A percentile compares a stretch with the other conserved stretches of the same genome.
These are phyloP conservation scores for Heliconius charithonia DNA, from an alignment of 2,888 invertebrate species.

Conservation along the genomic window DNA sequence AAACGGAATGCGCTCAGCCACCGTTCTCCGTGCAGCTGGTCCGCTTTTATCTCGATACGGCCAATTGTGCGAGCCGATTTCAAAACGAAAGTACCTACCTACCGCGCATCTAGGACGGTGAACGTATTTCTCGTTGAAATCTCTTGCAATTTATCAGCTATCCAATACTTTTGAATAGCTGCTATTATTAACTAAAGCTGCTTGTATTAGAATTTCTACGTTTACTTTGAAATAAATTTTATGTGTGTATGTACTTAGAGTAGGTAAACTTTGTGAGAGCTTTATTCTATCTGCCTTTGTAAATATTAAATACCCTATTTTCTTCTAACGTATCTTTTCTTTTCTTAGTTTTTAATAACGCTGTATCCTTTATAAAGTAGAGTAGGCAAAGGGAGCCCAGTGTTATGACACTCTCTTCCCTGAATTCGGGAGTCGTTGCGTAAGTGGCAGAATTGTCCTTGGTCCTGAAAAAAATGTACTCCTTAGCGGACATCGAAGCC, in stretches of 20 bases:
- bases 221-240: neutral
- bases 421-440: neutral
- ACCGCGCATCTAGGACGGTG: slow-evolving; percentile 83
- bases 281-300: neutral
- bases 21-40: slow-evolving; percentile 64
- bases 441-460: no score
- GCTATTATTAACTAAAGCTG: slow-evolving; percentile 46
- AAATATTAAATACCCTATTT: neutral
- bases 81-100: slow-evolving; percentile 84
- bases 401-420: no score
- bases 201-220: slow-evolving; percentile 18
- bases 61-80: slow-evolving; percentile 83
- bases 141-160: slow-evolving; percentile 79
- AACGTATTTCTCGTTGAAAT: slow-evolving; percentile 81
- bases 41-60: slow-evolving; percentile 78
- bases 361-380: no score
- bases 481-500: no score
- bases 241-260: neutral
- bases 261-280: neutral
- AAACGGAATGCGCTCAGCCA: slow-evolving; percentile 70
- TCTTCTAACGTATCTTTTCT: neutral
- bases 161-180: slow-evolving; percentile 64
- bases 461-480: no score
- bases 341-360: no score
- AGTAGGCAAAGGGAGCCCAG: no score